Evolutionary conservation across 1,140 invertebrate genomes (phyloP), one percentile per base, ranked within the genome.

Genomic region (Mactra quadrangularis): DNA sequence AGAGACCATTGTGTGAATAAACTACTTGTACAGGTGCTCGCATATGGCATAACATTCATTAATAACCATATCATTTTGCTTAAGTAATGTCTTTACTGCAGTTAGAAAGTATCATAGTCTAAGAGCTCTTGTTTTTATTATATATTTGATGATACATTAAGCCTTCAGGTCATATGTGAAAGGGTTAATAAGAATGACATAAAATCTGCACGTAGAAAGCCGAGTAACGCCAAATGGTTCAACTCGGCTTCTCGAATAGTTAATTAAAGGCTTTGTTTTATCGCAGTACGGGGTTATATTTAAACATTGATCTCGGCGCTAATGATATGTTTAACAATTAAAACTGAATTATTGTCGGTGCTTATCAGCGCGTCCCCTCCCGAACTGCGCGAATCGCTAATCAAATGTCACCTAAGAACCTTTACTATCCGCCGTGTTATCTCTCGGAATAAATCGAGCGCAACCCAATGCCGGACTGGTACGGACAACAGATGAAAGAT

Each of bases 201-300:
- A 41, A 41, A 41, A 41, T 7, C 38, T 6, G 15, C 6, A 41
- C 15, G 6, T 7, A 41, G 38, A 41, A 41, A 41, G 6, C 38
- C 41, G 45, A 68, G 47, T n/a, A n/a, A 38, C 31, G 68, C 31
- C 76, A 78, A 78, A 78, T 78, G 76, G 45, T 62, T 38, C 50
- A 3, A 35, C 50, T 78, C 76, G 9, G 27, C 35, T 78, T 19
- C 27, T 68, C 22, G 53, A 66, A 68, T 22, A 66, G 31, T 78
- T 66, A 66, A 78, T 68, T 78, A 78, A 66, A 31, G n/a, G 27
- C 62, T 78, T 78, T 78, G 76, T 78, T 78, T 78, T 78, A 78
- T 78, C 76, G 38, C 47, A 22, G 47, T 6, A 45, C n/a, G 76
- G n/a, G 76, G 60, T 78, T 62, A 68, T 55, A 55, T 68, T 68